Evolutionary conservation across 2,888 invertebrate species (phyloP).

Genomic region (Autographa gamma): DNA sequence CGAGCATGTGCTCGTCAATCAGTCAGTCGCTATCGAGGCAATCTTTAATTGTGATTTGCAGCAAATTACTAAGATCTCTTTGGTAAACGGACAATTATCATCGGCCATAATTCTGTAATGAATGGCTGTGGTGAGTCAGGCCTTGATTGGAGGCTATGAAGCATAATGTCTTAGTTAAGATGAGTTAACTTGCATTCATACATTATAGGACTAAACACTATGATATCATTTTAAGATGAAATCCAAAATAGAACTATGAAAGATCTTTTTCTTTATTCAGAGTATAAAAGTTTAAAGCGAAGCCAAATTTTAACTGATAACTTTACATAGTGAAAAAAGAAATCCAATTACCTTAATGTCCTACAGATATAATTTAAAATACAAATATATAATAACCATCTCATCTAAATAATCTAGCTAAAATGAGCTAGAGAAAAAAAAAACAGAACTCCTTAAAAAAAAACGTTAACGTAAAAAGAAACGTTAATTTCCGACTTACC

Average conservation of each 20-base stretch:
- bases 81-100: conserved; percentile 60
- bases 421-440: neutral
- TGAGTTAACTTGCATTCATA: conserved; percentile 31
- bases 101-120: conserved; percentile 52
- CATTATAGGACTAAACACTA: too few species aligned
- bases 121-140: conserved; percentile 42
- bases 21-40: conserved; percentile 63
- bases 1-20: conserved; percentile 62
- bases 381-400: neutral
- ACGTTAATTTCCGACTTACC: conserved; percentile 30
- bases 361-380: neutral
- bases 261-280: too few species aligned
- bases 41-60: conserved; percentile 65
- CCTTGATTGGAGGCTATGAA: conserved; percentile 54
- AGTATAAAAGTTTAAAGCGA: too few species aligned
- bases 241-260: too few species aligned
- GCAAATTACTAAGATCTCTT: conserved; percentile 62
- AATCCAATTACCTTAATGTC: neutral
- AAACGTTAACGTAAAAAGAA: conserved; percentile 14
- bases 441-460: neutral
- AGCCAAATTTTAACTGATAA: too few species aligned
- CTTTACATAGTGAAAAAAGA: too few species aligned
- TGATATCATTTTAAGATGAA: too few species aligned
- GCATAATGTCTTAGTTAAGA: conserved; percentile 46
- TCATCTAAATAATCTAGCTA: neutral